phyloP scores from a whole-genome alignment of 2,888 invertebrate species.

The Pandemis cinnamomeana region DNA sequence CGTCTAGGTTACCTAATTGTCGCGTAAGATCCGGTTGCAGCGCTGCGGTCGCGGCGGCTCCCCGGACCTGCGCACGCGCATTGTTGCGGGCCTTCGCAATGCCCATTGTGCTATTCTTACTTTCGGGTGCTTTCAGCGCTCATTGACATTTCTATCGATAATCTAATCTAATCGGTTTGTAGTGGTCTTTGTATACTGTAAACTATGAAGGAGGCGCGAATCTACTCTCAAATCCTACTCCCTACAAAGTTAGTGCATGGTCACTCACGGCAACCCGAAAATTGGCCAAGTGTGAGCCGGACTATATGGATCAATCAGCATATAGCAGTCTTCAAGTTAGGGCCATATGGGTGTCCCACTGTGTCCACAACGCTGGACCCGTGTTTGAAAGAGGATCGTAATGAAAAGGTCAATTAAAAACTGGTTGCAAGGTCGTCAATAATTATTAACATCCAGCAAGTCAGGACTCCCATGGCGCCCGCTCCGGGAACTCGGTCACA shows the following conservation, averaged over 20 bases:
- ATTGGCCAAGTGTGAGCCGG: too few relatives aligned
- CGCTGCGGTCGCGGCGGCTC: conserved; percentile 19
- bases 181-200: not conserved
- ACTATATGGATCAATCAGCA: too few relatives aligned
- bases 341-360: too few relatives aligned
- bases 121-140: conserved; percentile 6
- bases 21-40: conserved; percentile 15
- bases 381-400: too few relatives aligned
- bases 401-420: too few relatives aligned
- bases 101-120: conserved; percentile 10
- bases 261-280: too few relatives aligned
- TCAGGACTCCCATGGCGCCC: conserved; percentile 12
- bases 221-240: too few relatives aligned
- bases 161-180: not conserved
- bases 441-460: not conserved
- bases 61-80: conserved; percentile 3
- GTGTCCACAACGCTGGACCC: too few relatives aligned
- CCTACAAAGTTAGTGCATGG: too few relatives aligned
- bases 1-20: conserved; percentile 2
- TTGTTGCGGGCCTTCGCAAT: not conserved
- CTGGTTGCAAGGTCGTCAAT: not conserved
- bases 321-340: too few relatives aligned
- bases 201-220: too few relatives aligned
- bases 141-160: not conserved
- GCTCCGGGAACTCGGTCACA: conserved; percentile 5